A percentile compares a stretch with the other conserved stretches of the same genome.
phyloP scores from a whole-genome alignment of 2,113 vertebrate genomes.

The Podiceps cristatus region DNA sequence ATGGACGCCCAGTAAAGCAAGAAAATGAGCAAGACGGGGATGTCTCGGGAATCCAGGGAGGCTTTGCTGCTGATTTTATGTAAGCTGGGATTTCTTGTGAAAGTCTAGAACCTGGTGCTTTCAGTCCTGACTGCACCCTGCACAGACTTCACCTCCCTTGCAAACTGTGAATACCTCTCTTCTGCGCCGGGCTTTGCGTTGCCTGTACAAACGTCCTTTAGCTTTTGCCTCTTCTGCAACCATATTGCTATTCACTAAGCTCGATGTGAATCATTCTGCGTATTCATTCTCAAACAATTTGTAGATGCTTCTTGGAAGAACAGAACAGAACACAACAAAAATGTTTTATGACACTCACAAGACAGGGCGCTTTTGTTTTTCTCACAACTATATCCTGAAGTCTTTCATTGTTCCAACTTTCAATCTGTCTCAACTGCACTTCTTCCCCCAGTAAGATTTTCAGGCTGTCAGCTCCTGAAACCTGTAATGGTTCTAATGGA shows the following conservation, averaged over 20 bases:
- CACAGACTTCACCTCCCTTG: neutral
- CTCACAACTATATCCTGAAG: neutral
- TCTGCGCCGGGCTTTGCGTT: neutral
- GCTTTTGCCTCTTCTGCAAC: neutral
- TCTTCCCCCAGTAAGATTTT: neutral
- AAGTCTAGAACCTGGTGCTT: neutral
- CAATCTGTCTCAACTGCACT: neutral
- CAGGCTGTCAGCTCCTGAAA: slow-evolving; percentile 2
- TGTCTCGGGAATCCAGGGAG: neutral
- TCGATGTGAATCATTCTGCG: neutral
- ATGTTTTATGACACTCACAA: neutral
- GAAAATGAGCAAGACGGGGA: neutral
- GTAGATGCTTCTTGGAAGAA: neutral
- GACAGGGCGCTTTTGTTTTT: neutral
- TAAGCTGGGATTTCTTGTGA: neutral
- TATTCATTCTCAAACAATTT: neutral
- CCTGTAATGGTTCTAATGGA: slow-evolving; percentile 46
- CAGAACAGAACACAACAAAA: neutral
- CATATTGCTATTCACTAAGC: neutral
- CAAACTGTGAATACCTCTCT: neutral
- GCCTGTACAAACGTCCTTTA: neutral
- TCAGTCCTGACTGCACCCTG: rapidly evolving
- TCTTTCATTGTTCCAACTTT: neutral
- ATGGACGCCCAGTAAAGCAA: neutral
- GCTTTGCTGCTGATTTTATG: neutral